These are phyloP conservation scores for Erpornis zantholeuca DNA, from an alignment of 2,113 vertebrate species.

Conservation along the genomic window DNA sequence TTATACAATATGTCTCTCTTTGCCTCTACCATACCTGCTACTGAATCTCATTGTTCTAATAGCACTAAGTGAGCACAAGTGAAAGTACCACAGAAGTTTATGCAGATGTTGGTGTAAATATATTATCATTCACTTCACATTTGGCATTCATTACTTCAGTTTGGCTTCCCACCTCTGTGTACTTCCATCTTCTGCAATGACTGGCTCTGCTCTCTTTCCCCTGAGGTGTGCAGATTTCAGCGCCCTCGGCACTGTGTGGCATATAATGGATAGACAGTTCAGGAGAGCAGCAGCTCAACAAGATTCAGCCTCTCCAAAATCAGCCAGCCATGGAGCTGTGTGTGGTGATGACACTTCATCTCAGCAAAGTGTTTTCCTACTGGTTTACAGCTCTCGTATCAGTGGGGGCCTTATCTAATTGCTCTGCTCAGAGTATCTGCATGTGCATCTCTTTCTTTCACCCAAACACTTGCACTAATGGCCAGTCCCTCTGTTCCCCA, in stretches of 20 bases:
- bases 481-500: neutral
- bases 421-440: neutral
- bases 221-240: neutral
- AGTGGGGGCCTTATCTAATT: neutral
- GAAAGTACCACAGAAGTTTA: neutral
- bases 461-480: neutral
- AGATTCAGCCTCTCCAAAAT: neutral
- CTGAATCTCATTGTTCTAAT: neutral
- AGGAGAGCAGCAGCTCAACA: neutral
- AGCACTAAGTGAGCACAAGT: neutral
- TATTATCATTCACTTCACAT: neutral
- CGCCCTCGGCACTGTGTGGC: accelerated
- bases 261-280: neutral
- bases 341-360: constrained; percentile 34
- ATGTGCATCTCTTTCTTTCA: neutral
- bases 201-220: neutral
- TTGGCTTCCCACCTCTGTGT: neutral
- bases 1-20: neutral
- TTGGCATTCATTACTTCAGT: neutral
- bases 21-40: accelerated
- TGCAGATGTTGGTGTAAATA: neutral
- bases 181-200: accelerated
- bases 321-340: neutral
- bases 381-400: neutral
- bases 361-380: neutral